Base-by-base conservation (phyloP, 1,140 invertebrate genomes). In the Drosophila parabipectinata region DNA sequence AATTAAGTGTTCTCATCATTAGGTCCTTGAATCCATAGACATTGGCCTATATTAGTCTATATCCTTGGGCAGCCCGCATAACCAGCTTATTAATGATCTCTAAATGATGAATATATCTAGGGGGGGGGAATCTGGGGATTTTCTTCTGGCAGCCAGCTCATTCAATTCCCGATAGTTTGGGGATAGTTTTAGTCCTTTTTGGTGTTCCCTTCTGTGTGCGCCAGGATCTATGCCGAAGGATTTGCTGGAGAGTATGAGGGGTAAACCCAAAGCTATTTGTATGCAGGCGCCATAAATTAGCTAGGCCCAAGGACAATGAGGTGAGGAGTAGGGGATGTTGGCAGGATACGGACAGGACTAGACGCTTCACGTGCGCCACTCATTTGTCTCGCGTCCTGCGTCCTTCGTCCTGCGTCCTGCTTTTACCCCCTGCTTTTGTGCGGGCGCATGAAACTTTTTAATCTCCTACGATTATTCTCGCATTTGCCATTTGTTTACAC, bases 391-490 rank as follows among this genome's bases (percentile, higher is more conserved):
- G 59, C 59, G 83, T 79, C 12, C 53, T 28, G n/a, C 14, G n/a
- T 12, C 21, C 28, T 0, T 0, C 5, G 5, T 6, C 12, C 14
- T 15, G 1, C 10, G n/a, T 8, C 44, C 39, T 30, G 9, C n/a
- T 15, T 34, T 30, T 28, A 26, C 28, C 45, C 9, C 3, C 21
- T 7, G 15, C 28, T 47, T 30, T 54, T 63, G 59, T 77, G 66
- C 72, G 77, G 83, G 74, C 78, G 41, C 71, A 72, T 72, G 80
- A 89, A 91, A 91, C 82, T 91, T 91, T 91, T 87, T 91, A 91
- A 91, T 91, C 90, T 91, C 72, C 71, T 63, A 73, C 90, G 90
- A 91, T 91, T 91, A 91, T 91, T 91, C 89, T 91, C 90, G 89
- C 90, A 91, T 91, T 91, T 91, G 90, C 79, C 77, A 80, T 89